Base-by-base conservation (phyloP, 1,140 invertebrate species). In the Hydropsyche tenuis region DNA sequence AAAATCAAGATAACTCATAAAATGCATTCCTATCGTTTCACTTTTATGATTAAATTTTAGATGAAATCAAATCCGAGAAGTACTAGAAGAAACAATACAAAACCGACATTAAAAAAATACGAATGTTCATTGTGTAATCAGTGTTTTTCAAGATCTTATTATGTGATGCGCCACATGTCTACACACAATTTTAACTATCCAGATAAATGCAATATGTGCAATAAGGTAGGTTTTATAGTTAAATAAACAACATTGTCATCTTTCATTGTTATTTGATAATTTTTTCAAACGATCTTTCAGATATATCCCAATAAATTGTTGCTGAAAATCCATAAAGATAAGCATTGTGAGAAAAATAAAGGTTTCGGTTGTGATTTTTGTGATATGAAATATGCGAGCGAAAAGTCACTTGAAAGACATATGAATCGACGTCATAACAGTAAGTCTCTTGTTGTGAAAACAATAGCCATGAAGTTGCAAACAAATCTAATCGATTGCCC, bases 321-420 rank as follows among this genome's bases (percentile, higher is more conserved):
- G 25, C 51, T 79, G 7, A 18, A 27, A 5, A 79, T 76, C 43
- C 78, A 79, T 63, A 73, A 72, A 27, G 51, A 46, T 22, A 65
- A 71, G 46, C 72, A 75, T 42, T 79, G 78, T 43, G 78, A 75
- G 37, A 77, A 77, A 60, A 20, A 37, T 37, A 79, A 78, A 65
- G 71, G 60, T 27, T 77, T 80, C 73, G 78, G 76, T 37, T 86
- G 85, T 74, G 77, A 45, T 1, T 81, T 81, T 0, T 85, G 85
- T 75, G 81, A 79, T 6, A 74, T 81, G 22, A 80, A 81, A 65
- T 86, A 85, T 76, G 79, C 80, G 0, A 82, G 82, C 74, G 82
- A 84, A 78, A 80, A 82, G 66, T 81, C 82, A 1, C 78, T 86
- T 1, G 84, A 84, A 66, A 84, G 85, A 74, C 84, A 86, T 45